These are phyloP conservation scores for Laodelphax striatellus DNA, from an alignment of 1,140 invertebrate species.

Conservation along the genomic window DNA sequence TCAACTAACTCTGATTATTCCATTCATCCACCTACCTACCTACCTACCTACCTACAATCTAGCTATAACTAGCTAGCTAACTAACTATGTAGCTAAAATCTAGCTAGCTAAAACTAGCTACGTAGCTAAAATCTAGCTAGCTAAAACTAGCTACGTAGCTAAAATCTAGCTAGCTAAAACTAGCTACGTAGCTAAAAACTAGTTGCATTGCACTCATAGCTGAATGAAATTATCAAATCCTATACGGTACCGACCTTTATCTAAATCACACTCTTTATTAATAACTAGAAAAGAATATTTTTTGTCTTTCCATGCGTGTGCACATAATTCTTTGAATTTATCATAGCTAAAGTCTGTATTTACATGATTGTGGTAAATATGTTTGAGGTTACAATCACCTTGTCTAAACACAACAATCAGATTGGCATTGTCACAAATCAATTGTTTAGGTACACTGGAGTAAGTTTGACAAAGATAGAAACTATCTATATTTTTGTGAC, in stretches of 20 bases:
- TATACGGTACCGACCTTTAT: slow-evolving; percentile 16
- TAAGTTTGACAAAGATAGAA: slow-evolving; percentile 32
- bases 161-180: too few relatives aligned
- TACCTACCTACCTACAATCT: too few relatives aligned
- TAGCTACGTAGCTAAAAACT: too few relatives aligned
- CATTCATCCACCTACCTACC: too few relatives aligned
- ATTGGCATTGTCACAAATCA: slow-evolving; percentile 30
- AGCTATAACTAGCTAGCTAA: too few relatives aligned
- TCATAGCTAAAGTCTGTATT: slow-evolving; percentile 26
- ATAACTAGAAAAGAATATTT: slow-evolving; percentile 17
- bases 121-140: too few relatives aligned
- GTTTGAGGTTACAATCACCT: slow-evolving; percentile 30
- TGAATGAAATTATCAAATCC: slow-evolving; percentile 23
- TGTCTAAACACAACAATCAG: slow-evolving; percentile 30
- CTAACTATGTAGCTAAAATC: too few relatives aligned
- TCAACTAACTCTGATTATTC: too few relatives aligned
- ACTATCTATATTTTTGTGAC: slow-evolving; percentile 28
- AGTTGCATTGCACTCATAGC: too few relatives aligned
- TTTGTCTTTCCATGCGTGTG: slow-evolving; percentile 19
- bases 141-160: too few relatives aligned
- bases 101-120: too few relatives aligned
- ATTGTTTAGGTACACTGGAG: slow-evolving; percentile 28
- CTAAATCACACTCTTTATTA: slow-evolving; percentile 15
- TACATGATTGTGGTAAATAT: slow-evolving; percentile 28
- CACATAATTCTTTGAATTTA: slow-evolving; percentile 23